Base-by-base conservation (phyloP, 2,888 invertebrate genomes). In the Patella ulyssiponensis region DNA sequence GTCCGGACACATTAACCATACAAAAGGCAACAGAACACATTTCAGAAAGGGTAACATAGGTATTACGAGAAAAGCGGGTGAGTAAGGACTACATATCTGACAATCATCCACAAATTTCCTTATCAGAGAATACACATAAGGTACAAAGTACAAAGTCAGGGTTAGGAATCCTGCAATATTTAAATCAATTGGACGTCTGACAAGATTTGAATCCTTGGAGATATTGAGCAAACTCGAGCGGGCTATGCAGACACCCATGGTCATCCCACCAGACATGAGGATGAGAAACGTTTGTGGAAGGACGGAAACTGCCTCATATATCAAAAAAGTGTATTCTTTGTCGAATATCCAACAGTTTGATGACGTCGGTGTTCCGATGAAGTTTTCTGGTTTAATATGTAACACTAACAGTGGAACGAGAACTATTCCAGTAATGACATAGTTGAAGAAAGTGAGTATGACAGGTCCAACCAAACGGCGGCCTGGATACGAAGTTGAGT, bases 211-310 rank as follows among this genome's bases (percentile, higher is more conserved):
- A 23, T 64, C 64, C 23, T 64, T 64, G 14, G 64, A 23, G 20
- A 64, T 64, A 23, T 64, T 64, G 20, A 64, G 23, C 64, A 64
- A 64, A 64, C 23, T 23, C 11, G 64, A 64, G 20, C 64, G 64
- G 64, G 64, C 20, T 2, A 64, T 11, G 20, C 12, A 64, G 64
- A 23, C 23, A 23, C 64, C 64, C 12, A 64, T 64, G 20, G 64
- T 64, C 64, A 64, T 64, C 4, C 64, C 64, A 64, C 64, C 64
- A 64, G 64, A 64, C 14, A 64, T 23, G 11, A 64, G 64, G 23
- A 64, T 64, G 20, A 64, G 23, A 20, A 64, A 23, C 20, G 20
- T 23, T 11, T 64, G 64, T 20, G 64, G 64, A 64, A 64, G 20
- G 11, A 64, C 64, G 23, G 64, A 64, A 11, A 64, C 11, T 23